phyloP scores from a whole-genome alignment of 2,113 vertebrate genomes.

The Eulemur rufifrons region DNA sequence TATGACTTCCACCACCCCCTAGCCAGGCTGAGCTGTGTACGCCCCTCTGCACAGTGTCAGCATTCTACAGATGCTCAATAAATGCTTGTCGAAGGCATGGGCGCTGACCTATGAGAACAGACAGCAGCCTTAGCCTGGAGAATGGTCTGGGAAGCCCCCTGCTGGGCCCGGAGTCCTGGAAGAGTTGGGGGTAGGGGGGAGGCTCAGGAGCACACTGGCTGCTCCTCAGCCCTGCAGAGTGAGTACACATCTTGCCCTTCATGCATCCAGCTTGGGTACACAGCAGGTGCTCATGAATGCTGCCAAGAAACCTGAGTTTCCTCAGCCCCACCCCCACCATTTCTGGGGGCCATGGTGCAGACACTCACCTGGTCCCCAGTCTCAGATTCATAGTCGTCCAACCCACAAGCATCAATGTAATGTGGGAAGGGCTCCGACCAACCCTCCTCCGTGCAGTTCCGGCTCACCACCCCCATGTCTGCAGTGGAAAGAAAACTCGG shows the following conservation, averaged over 20 bases:
- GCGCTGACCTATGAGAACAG: not conserved
- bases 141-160: not conserved
- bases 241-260: not conserved
- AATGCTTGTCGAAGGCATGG: not conserved
- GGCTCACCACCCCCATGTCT: slow-evolving; percentile 90
- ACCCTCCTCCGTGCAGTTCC: slow-evolving; percentile 95
- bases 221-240: not conserved
- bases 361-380: slow-evolving; percentile 83
- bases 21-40: not conserved
- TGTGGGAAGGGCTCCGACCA: slow-evolving; percentile 97
- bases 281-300: not conserved
- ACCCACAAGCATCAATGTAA: slow-evolving; percentile 93
- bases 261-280: not conserved
- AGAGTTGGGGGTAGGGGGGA: not conserved
- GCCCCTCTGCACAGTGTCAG: not conserved
- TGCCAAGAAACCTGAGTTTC: not conserved
- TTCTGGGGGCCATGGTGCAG: not conserved
- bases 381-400: slow-evolving; percentile 88
- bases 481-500: not conserved
- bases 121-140: not conserved
- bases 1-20: not conserved
- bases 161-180: not conserved
- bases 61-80: not conserved
- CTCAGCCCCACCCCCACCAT: not conserved
- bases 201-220: not conserved